A percentile compares a stretch with the other conserved stretches of the same genome.
Evolutionary conservation across 2,888 invertebrate genomes (phyloP).

Genomic region (Alsophila aescularia): DNA sequence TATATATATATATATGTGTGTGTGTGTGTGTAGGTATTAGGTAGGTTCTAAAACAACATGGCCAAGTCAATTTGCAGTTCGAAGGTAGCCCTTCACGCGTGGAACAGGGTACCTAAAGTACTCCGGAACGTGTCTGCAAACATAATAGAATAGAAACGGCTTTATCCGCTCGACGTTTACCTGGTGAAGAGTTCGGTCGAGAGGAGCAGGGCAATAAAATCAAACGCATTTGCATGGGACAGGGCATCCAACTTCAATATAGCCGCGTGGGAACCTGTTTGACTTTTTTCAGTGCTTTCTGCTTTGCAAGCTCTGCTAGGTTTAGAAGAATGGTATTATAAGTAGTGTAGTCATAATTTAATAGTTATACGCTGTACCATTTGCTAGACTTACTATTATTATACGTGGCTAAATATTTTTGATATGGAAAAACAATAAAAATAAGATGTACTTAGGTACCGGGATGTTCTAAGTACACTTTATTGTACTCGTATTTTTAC

Average conservation of each 20-base stretch:
- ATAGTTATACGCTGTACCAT: not conserved
- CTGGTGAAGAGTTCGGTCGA: constrained; percentile 52
- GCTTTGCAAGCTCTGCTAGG: not conserved
- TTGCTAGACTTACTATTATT: too few species aligned
- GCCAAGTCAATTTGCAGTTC: constrained; percentile 17
- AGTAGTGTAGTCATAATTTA: not conserved
- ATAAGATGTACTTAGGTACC: too few species aligned
- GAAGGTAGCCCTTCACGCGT: constrained; percentile 17
- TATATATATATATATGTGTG: too few species aligned
- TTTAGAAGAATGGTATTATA: not conserved
- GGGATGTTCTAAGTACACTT: too few species aligned
- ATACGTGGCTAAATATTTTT: too few species aligned
- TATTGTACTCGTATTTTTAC: too few species aligned
- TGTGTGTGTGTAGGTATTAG: not conserved
- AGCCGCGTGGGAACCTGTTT: constrained; percentile 49
- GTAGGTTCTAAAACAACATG: not conserved
- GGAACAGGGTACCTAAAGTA: constrained; percentile 15
- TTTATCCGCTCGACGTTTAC: constrained; percentile 43
- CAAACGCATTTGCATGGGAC: constrained; percentile 70
- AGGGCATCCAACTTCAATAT: constrained; percentile 67
- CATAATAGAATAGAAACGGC: constrained; percentile 34
- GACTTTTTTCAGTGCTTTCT: constrained; percentile 14
- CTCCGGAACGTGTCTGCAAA: constrained; percentile 27
- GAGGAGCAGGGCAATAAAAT: constrained; percentile 56
- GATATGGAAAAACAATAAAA: too few species aligned